Base-by-base conservation (phyloP, 1,140 invertebrate genomes). In the Steinernema feltiae region DNA sequence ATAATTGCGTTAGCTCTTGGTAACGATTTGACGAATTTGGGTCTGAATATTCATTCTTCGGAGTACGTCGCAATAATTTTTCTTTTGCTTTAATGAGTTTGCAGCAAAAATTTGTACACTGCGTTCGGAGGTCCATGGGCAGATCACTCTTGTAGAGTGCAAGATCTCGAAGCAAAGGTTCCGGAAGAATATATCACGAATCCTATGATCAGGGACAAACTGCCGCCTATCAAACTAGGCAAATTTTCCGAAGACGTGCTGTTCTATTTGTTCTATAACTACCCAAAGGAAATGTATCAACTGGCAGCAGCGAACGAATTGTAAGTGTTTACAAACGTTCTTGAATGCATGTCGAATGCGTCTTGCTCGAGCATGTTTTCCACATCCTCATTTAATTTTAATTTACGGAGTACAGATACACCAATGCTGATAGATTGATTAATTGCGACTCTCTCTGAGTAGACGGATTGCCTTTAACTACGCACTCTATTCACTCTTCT, bases 181-280 rank as follows among this genome's bases (percentile, higher is more conserved):
- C 97, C 97, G 83, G 92, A 94, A 77, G 97, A 99, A 89, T 99
- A 99, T 89, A 90, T 98, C 86, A 97, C 98, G 84, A 98, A 97
- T 84, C 87, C 88, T 75, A 88, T 85, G 77, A 90, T 90, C 78
- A 69, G 78, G 70, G 79, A 87, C 30, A 88, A 98, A 89, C 89
- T 99, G 86, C 93, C 95, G 76, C 92, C 93, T 82, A 90, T 98
- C 85, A 94, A 96, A 89, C 89, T 98, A 86, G 94, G 92, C 89
- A 91, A 95, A 88, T 97, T 98, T 89, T 95, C 96, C 87, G 97
- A 99, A 88, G 97, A 99, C 90, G 90, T 98, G 83, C 90, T 99
- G 81, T 99, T 99, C 90, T 99, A 95, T 89, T 91, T 99, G 88
- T 99, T 98, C 90, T 99, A 99, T 88, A 97, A 95, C 88, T 97